These are phyloP conservation scores for Xestoiulus laeticollis DNA, from an alignment of 2,888 invertebrate genomes.

Conservation along the genomic window DNA sequence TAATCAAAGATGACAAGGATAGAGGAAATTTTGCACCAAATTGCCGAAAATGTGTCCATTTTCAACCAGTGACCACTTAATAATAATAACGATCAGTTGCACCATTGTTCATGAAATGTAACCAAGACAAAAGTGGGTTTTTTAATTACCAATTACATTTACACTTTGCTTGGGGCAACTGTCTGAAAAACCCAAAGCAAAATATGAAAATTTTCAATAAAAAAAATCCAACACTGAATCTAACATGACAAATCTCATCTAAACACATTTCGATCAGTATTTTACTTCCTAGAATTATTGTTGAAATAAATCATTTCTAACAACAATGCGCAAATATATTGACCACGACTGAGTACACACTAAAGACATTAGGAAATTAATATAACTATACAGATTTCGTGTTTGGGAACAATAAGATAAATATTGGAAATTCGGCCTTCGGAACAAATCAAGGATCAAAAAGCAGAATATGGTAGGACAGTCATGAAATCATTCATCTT, in stretches of 20 bases:
- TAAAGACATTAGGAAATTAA: neutral
- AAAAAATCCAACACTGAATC: neutral
- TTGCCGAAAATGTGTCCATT: neutral
- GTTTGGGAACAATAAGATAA: neutral
- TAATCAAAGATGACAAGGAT: neutral
- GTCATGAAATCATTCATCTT: neutral
- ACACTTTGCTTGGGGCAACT: neutral
- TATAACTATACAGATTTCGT: neutral
- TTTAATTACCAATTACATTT: neutral
- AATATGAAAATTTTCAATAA: neutral
- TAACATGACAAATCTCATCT: neutral
- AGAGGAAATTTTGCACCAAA: neutral
- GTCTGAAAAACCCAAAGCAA: neutral
- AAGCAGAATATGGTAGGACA: neutral
- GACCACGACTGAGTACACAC: neutral
- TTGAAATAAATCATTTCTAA: neutral
- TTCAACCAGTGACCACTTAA: neutral
- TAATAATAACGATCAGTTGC: neutral
- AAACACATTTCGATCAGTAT: slow-evolving; percentile 5
- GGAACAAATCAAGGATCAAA: neutral
- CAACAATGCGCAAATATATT: neutral
- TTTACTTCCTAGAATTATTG: neutral
- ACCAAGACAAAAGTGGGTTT: neutral
- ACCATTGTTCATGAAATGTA: neutral
- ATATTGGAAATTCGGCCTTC: neutral